Conservation (phyloP, 1,140 invertebrate genomes). For the Habropoda laboriosa region DNA sequence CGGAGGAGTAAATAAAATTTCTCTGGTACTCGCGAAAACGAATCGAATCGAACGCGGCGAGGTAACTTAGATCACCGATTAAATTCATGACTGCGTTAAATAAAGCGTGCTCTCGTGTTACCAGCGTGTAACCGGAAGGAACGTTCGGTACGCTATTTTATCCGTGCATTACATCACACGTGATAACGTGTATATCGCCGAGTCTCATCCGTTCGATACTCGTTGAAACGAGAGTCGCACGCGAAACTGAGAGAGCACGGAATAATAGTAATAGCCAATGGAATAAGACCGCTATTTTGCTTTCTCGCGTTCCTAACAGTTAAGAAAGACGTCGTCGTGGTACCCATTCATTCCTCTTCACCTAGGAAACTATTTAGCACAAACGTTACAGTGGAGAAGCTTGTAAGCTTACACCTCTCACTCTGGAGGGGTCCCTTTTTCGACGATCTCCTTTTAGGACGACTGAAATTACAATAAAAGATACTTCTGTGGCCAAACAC, state of each 20-base stretch:
- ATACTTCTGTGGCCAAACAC: conserved; percentile 81
- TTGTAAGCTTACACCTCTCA: conserved; percentile 73
- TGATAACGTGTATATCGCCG: not conserved
- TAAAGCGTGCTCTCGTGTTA: not conserved
- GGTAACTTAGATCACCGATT: not conserved
- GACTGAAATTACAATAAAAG: conserved; percentile 72
- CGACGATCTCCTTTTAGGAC: conserved; percentile 1
- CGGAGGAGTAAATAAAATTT: too few species aligned
- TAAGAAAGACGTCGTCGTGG: too few species aligned
- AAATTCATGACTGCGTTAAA: conserved; percentile 11
- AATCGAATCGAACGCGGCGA: not conserved
- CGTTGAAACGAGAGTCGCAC: not conserved
- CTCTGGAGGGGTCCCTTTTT: conserved; percentile 61
- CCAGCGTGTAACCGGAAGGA: not conserved
- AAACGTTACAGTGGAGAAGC: conserved; percentile 32
- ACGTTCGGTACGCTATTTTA: not conserved
- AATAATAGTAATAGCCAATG: too few species aligned
- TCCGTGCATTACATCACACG: not conserved
- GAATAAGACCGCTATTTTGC: not conserved
- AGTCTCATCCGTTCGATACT: not conserved
- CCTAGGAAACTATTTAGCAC: not conserved
- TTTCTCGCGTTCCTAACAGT: too few species aligned
- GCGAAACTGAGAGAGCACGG: not conserved
- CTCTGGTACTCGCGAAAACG: not conserved
- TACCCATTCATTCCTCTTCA: not conserved